phyloP scores from a whole-genome alignment of 2,113 vertebrate genomes.

The Ptychochromis oligacanthus region DNA sequence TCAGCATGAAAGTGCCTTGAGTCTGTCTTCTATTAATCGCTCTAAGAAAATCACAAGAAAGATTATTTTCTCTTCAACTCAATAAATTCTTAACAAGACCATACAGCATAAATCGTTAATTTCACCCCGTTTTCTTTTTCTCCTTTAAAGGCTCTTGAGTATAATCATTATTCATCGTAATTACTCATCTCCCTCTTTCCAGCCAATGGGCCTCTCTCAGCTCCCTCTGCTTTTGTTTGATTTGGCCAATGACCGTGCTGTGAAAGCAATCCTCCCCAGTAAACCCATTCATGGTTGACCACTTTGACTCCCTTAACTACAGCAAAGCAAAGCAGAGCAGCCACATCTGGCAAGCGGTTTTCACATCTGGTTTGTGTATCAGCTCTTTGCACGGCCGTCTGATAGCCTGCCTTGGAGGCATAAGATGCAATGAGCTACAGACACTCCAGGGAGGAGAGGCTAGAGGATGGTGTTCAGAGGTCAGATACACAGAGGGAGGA shows the following conservation, averaged over 20 bases:
- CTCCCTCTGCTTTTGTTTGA: constrained; percentile 60
- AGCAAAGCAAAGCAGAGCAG: constrained; percentile 56
- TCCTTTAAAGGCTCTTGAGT: constrained; percentile 27
- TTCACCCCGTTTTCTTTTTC: neutral
- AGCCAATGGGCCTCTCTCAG: constrained; percentile 42
- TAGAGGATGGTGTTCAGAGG: constrained; percentile 18
- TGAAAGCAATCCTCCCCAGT: constrained; percentile 61
- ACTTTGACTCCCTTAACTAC: constrained; percentile 60
- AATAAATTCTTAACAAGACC: constrained; percentile 14
- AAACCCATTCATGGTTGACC: constrained; percentile 66
- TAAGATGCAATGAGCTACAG: constrained; percentile 27
- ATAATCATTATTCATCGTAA: constrained; percentile 45
- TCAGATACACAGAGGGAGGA: constrained; percentile 33
- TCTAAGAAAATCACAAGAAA: neutral
- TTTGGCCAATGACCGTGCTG: constrained; percentile 61
- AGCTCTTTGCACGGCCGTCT: constrained; percentile 55
- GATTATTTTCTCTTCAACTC: constrained; percentile 5
- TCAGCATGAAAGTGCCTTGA: neutral
- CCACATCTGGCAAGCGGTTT: constrained; percentile 69
- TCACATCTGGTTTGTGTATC: constrained; percentile 74
- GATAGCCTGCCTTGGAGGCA: constrained; percentile 38
- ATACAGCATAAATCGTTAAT: neutral
- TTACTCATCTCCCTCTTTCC: constrained; percentile 39
- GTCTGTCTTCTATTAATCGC: neutral
- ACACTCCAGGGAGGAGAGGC: neutral